These are phyloP conservation scores for Kryptopterus vitreolus DNA, from an alignment of 2,797 vertebrate species.

Conservation along the genomic window DNA sequence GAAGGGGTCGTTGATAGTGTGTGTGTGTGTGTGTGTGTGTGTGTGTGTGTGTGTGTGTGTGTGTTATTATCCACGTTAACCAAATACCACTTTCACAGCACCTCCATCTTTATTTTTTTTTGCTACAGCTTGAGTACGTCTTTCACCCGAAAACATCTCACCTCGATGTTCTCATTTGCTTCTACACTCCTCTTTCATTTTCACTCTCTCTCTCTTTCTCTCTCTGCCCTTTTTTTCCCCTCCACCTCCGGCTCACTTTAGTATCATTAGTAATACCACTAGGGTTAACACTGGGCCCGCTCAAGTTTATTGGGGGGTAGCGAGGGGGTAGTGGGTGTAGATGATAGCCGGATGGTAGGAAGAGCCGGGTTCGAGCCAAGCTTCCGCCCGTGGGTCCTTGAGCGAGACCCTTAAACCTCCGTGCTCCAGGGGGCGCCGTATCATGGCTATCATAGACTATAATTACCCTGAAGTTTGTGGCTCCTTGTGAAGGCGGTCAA, in stretches of 20 bases:
- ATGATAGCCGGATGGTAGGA: no score
- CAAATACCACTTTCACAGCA: slow-evolving; percentile 31
- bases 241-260: background rate
- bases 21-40: slow-evolving; percentile 8
- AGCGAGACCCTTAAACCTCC: no score
- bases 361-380: no score
- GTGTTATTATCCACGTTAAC: slow-evolving; percentile 22
- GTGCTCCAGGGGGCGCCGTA: no score
- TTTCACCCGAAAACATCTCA: slow-evolving; percentile 3
- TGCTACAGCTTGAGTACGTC: background rate
- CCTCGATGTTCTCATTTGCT: background rate
- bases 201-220: slow-evolving; percentile 56
- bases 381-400: no score
- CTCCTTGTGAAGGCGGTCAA: no score
- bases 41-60: background rate
- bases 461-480: no score
- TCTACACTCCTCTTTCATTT: slow-evolving; percentile 48
- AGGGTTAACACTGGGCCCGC: no score
- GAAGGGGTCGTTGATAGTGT: background rate
- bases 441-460: no score
- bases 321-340: no score
- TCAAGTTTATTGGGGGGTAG: no score
- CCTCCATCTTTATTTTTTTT: slow-evolving; percentile 52
- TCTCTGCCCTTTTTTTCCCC: background rate
- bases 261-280: no score